phyloP scores from a whole-genome alignment of 2,797 vertebrate genomes.

The Uromys caudimaculatus region DNA sequence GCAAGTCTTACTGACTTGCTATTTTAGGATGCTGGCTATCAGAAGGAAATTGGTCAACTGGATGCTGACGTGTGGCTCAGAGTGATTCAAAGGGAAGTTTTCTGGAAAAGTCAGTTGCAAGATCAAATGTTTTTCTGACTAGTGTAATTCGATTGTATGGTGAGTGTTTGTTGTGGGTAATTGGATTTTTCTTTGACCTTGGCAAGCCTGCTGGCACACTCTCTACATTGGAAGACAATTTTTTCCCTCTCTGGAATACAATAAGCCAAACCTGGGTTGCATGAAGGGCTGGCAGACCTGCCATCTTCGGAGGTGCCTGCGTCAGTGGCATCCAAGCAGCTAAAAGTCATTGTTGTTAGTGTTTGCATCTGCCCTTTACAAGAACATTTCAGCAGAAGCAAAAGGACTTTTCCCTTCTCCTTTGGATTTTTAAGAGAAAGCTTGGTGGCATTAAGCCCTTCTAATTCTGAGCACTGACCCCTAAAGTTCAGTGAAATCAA shows the following conservation, averaged over 20 bases:
- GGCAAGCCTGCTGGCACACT: constrained; percentile 51
- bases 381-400: constrained; percentile 40
- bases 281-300: not conserved
- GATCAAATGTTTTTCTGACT: constrained; percentile 64
- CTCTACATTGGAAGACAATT: constrained; percentile 21
- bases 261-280: constrained; percentile 37
- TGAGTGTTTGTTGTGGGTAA: constrained; percentile 62
- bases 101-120: constrained; percentile 62
- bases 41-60: not conserved
- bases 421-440: constrained; percentile 54
- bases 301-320: not conserved
- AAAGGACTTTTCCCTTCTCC: constrained; percentile 19
- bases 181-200: constrained; percentile 77
- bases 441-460: constrained; percentile 52
- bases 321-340: not conserved
- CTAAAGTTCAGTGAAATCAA: constrained; percentile 52
- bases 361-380: constrained; percentile 54
- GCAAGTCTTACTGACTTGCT: accelerated
- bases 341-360: constrained; percentile 21
- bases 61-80: not conserved
- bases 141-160: constrained; percentile 64
- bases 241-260: not conserved
- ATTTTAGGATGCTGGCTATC: not conserved
- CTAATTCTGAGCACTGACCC: constrained; percentile 54
- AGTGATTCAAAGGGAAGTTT: constrained; percentile 23